Base-by-base conservation (phyloP, 2,888 invertebrate genomes). In the Patella ulyssiponensis region DNA sequence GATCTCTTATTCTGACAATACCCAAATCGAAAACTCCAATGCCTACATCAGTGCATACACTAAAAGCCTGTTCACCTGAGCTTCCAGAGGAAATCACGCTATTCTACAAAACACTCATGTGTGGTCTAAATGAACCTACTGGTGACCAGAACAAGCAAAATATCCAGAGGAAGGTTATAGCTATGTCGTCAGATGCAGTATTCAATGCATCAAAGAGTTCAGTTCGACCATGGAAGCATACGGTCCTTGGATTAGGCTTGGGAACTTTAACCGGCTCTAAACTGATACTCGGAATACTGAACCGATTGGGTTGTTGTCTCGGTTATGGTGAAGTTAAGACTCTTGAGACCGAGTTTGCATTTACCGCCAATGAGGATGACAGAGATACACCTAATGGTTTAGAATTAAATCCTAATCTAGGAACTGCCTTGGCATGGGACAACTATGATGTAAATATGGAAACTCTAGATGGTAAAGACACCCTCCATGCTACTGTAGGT, bases 381-480 rank as follows among this genome's bases (percentile, higher is more conserved):
- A 23, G 27, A n/a, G 71, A 76, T 53, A 70, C 76, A 23, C 78
- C 78, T 20, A 72, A 71, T 76, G 78, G 78, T 72, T 20, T 78
- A 12, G 9, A 58, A 70, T 56, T 71, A 23, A 23, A 76, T 20
- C 27, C 71, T 17, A 23, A 53, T 44, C 64, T 69, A n/a, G 71
- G n/a, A 17, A 78, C 76, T 20, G 78, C 56, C 20, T 69, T 75
- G 17, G 77, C 75, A 17, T 78, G 78, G 78, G 78, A 78, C 33
- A 78, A 78, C 44, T 78, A 78, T 71, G 78, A 78, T 58, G 75
- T 78, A 1, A 78, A 78, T 72, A 76, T 76, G 53, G 76, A 76
- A 14, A 76, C 76, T 11, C n/a, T 76, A 17, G 76, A 76, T 54
- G 76, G 76, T 9, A 76, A 72, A 72, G 76, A 52, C 58, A 76